Conservation (phyloP, 2,113 vertebrate species). For the Agapornis roseicollis region DNA sequence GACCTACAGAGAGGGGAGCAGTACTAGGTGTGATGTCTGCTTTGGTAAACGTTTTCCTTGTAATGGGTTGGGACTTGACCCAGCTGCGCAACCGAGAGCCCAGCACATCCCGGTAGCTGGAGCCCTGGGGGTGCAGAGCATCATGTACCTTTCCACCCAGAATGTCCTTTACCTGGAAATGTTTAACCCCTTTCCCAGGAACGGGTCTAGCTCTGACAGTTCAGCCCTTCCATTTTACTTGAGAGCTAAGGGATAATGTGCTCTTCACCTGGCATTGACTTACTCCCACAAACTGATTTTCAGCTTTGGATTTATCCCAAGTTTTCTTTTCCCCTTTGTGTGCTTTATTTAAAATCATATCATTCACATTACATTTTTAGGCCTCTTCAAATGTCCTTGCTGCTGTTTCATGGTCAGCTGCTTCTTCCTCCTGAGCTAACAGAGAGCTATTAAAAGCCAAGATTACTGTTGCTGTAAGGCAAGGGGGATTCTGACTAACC, state of each 20-base stretch:
- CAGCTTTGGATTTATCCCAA: background rate
- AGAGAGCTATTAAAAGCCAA: constrained; percentile 3
- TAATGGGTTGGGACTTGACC: background rate
- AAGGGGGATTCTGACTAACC: background rate
- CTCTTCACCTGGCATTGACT: background rate
- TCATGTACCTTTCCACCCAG: background rate
- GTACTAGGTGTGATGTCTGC: background rate
- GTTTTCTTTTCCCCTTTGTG: background rate
- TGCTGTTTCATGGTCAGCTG: constrained; percentile 43
- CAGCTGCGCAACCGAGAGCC: background rate
- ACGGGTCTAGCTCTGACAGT: background rate
- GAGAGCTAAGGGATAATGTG: background rate
- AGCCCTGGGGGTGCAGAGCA: background rate
- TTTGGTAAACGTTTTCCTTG: background rate
- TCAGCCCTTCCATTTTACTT: background rate
- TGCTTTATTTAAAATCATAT: background rate
- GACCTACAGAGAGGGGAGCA: background rate
- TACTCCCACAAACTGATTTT: background rate
- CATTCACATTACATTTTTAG: background rate
- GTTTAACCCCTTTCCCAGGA: background rate
- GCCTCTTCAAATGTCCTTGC: constrained; percentile 12
- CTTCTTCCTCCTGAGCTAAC: background rate
- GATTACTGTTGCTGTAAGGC: background rate
- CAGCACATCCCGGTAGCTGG: background rate
- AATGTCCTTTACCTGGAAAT: background rate